Base-by-base conservation (phyloP, 2,797 vertebrate genomes). In the Menidia menidia region DNA sequence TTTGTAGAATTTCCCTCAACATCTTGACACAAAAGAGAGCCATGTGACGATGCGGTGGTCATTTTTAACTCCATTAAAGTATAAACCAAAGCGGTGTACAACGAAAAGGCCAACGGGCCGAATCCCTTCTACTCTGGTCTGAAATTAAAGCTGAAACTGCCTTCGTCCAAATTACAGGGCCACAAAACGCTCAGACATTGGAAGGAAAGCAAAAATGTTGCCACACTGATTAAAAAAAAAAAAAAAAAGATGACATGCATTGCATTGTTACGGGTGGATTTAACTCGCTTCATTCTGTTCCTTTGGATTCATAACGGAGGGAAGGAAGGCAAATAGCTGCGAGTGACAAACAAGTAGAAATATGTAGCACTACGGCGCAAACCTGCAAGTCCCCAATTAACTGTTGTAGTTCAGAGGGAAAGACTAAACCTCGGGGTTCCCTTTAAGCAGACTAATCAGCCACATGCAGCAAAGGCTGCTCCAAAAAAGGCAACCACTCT, bases 331-430 rank as follows among this genome's bases (percentile, higher is more conserved):
- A 71, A 78, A 84, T 32, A 43, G 75, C 71, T 65, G 60, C 52
- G 1, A 85, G 68, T 55, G 63, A 75, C 71, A 75, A 72, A 72
- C 54, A 83, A 83, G 80, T 60, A 74, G 65, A 86, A 81, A 77
- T 68, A 73, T 74, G 71, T 30, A 66, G 67, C 61, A 18, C 63
- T 43, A 53, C 71, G 63, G 63, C 50, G 44, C 57, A 60, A 66
- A 44, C 43, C 6, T 6, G 56, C 6, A n/a, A 64, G 68, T 63
- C 52, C 25, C 69, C 60, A 39, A 19, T 63, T 15, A 47, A 78
- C 75, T 43, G 68, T 30, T 62, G 59, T 13, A 8, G 68, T 57
- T 56, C 9, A 44, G 60, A 71, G 59, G 10, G 32, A 41, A 32
- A 71, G 30, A 73, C 58, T 5, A 19, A 43, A 65, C 64, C 54